phyloP scores from a whole-genome alignment of 2,888 invertebrate species.

The Agrotis ipsilon region DNA sequence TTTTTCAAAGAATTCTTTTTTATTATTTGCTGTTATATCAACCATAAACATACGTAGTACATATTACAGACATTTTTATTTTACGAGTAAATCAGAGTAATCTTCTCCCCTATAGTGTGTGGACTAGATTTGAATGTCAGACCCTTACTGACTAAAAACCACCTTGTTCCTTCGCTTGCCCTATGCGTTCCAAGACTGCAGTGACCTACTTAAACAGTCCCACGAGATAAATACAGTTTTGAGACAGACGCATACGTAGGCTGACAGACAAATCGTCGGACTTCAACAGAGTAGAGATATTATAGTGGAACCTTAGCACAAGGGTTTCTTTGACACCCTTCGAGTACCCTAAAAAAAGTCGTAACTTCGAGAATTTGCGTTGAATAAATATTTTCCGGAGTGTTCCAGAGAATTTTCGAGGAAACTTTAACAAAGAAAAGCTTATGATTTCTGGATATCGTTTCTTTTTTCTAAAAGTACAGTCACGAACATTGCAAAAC shows the following conservation, averaged over 20 bases:
- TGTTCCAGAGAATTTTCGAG: conserved; percentile 34
- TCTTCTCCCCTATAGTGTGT: too few relatives aligned
- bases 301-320: neutral
- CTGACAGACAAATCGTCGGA: neutral
- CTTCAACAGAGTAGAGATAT: neutral
- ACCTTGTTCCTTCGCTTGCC: too few relatives aligned
- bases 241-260: too few relatives aligned
- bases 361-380: conserved; percentile 58
- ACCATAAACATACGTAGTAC: too few relatives aligned
- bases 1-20: too few relatives aligned
- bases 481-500: neutral
- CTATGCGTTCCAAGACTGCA: too few relatives aligned
- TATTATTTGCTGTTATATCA: too few relatives aligned
- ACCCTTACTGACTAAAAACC: too few relatives aligned
- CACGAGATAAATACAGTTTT: neutral
- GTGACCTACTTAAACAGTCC: too few relatives aligned
- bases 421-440: conserved; percentile 54
- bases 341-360: neutral
- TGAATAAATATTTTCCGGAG: conserved; percentile 73
- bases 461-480: conserved; percentile 14
- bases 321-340: neutral
- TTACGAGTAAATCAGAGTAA: too few relatives aligned
- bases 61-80: too few relatives aligned
- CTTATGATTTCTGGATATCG: conserved; percentile 39
- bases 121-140: too few relatives aligned